Evolutionary conservation across 2,797 vertebrate species (phyloP).

Genomic region (Megaceryle alcyon): DNA sequence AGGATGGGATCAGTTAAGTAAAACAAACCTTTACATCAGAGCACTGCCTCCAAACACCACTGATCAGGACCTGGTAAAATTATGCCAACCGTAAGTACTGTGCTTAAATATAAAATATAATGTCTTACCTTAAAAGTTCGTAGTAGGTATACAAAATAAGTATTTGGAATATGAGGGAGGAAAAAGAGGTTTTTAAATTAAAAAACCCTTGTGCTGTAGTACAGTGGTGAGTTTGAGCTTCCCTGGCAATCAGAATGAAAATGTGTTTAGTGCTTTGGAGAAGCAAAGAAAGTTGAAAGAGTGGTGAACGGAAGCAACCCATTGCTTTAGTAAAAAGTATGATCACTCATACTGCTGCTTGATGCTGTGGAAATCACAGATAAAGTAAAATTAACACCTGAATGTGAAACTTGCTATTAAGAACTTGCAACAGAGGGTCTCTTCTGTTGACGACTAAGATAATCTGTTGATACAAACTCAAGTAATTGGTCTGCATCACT

Average conservation of each 20-base stretch:
- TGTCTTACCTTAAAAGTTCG: neutral
- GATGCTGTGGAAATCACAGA: neutral
- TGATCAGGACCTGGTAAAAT: conserved; percentile 97
- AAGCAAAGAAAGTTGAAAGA: neutral
- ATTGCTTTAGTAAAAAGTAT: neutral
- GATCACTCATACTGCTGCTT: neutral
- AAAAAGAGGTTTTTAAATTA: neutral
- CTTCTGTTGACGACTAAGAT: neutral
- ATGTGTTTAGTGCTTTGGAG: neutral
- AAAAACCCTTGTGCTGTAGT: neutral
- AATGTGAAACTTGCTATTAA: neutral
- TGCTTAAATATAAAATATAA: neutral
- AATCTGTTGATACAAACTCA: neutral
- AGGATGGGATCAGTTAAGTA: conserved; percentile 99
- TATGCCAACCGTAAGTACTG: conserved; percentile 97
- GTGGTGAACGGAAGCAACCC: neutral
- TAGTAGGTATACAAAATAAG: neutral
- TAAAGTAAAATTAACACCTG: neutral
- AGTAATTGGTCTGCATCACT: neutral
- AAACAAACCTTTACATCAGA: conserved; percentile 99
- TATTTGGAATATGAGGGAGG: neutral
- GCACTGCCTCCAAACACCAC: conserved; percentile 94
- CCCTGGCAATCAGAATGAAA: neutral
- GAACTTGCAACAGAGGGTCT: neutral
- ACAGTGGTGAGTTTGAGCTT: neutral